Conservation (phyloP, 2,888 invertebrate species). For the Diplazon laetatorius region DNA sequence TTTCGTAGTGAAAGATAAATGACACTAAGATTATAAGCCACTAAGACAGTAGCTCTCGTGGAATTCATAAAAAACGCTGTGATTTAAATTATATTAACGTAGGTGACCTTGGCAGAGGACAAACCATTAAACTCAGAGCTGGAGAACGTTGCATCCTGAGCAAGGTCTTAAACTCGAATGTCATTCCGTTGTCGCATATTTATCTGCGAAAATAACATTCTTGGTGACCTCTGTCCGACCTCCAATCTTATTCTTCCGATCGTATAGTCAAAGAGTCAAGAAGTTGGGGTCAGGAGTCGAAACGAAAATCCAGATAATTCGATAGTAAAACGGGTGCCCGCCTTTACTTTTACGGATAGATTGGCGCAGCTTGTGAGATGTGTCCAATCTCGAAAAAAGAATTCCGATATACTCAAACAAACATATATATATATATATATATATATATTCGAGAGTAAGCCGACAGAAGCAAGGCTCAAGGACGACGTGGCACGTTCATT, state of each 20-base stretch:
- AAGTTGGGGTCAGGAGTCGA: background rate
- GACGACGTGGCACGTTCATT: background rate
- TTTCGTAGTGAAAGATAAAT: too few relatives aligned
- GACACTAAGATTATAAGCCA: too few relatives aligned
- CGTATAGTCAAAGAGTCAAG: background rate
- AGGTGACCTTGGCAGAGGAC: too few relatives aligned
- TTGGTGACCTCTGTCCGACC: background rate
- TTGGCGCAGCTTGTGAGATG: conserved; percentile 2
- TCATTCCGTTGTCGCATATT: background rate
- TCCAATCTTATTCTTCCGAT: background rate
- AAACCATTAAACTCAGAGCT: too few relatives aligned
- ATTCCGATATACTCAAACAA: background rate
- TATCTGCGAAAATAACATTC: background rate
- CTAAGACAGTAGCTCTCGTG: too few relatives aligned
- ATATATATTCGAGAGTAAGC: background rate
- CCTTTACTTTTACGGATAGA: conserved; percentile 9
- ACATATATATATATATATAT: conserved; percentile 5
- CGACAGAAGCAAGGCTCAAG: background rate
- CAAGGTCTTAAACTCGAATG: background rate
- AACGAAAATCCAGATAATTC: conserved; percentile 23
- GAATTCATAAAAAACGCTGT: too few relatives aligned
- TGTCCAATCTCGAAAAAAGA: conserved; percentile 26
- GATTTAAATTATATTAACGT: too few relatives aligned
- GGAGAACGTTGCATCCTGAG: too few relatives aligned
- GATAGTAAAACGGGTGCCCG: conserved; percentile 15